Evolutionary conservation across 2,888 invertebrate genomes (phyloP).

Genomic region (Scaptomyza flava): DNA sequence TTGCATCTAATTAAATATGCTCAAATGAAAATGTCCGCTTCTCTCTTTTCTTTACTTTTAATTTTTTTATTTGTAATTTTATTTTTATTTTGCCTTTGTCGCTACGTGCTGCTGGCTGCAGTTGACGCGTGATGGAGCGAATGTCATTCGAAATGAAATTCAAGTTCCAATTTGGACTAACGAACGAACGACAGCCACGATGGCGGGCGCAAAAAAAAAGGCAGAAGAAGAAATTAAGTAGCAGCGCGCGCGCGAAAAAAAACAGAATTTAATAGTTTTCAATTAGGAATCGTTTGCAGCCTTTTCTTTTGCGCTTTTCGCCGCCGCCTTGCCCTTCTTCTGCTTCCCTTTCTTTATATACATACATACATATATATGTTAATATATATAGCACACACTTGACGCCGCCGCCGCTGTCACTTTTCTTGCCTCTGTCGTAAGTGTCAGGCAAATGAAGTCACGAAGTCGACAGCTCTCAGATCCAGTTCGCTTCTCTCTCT

Average conservation of each 20-base stretch:
- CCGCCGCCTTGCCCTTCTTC: neutral
- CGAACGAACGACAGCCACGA: constrained; percentile 49
- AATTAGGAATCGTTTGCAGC: constrained; percentile 84
- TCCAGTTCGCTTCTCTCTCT: constrained; percentile 30
- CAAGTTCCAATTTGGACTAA: constrained; percentile 81
- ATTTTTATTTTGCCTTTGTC: constrained; percentile 11
- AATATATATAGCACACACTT: constrained; percentile 55
- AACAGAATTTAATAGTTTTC: constrained; percentile 83
- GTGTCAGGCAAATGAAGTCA: constrained; percentile 84
- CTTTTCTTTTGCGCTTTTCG: constrained; percentile 59
- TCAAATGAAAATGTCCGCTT: constrained; percentile 83
- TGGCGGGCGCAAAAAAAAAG: constrained; percentile 41
- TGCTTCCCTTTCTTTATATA: constrained; percentile 2
- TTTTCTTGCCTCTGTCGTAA: constrained; percentile 59
- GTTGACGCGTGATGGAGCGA: constrained; percentile 84
- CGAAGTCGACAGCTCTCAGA: constrained; percentile 68
- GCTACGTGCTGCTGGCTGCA: constrained; percentile 77
- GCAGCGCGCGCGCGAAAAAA: constrained; percentile 34
- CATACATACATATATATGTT: constrained; percentile 13
- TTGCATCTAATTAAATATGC: constrained; percentile 84
- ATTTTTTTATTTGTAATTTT: constrained; percentile 12
- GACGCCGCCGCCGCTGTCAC: constrained; percentile 43
- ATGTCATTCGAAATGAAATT: constrained; percentile 84
- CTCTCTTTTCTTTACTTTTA: constrained; percentile 48
- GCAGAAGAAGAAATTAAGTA: constrained; percentile 61